Evolutionary conservation across 2,113 vertebrate genomes (phyloP).

Genomic region (human): DNA sequence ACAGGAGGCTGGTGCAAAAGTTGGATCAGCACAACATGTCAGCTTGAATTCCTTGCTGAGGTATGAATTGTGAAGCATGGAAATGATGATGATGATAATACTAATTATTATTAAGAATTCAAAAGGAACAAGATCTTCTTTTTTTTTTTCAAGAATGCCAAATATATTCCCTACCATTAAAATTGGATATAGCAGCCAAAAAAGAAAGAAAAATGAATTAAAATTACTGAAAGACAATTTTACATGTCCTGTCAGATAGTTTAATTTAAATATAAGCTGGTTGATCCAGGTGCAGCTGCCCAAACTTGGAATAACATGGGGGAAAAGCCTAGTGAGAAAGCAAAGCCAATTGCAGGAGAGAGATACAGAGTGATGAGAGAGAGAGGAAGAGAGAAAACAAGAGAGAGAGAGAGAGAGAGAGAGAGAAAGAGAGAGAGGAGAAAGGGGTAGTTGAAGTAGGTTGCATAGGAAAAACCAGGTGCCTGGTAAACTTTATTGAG

Average conservation of each 20-base stretch:
- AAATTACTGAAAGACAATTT: conserved; percentile 71
- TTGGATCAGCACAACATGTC: neutral
- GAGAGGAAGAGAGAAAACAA: neutral
- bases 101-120: conserved; percentile 59
- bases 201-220: conserved; percentile 74
- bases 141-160: conserved; percentile 76
- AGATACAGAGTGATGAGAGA: neutral
- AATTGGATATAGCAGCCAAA: conserved; percentile 74
- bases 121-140: conserved; percentile 56
- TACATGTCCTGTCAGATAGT: conserved; percentile 41
- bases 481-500: neutral
- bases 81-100: neutral
- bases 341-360: conserved; percentile 1
- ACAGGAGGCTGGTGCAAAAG: neutral
- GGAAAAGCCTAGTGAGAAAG: neutral
- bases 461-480: neutral
- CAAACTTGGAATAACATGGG: neutral
- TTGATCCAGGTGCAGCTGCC: neutral
- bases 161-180: conserved; percentile 77
- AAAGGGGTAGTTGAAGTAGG: neutral
- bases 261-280: conserved; percentile 66
- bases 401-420: rapidly evolving
- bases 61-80: conserved; percentile 6
- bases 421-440: neutral
- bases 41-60: neutral